These are phyloP conservation scores for Antheraea pernyi DNA, from an alignment of 1,140 invertebrate genomes.

Conservation along the genomic window DNA sequence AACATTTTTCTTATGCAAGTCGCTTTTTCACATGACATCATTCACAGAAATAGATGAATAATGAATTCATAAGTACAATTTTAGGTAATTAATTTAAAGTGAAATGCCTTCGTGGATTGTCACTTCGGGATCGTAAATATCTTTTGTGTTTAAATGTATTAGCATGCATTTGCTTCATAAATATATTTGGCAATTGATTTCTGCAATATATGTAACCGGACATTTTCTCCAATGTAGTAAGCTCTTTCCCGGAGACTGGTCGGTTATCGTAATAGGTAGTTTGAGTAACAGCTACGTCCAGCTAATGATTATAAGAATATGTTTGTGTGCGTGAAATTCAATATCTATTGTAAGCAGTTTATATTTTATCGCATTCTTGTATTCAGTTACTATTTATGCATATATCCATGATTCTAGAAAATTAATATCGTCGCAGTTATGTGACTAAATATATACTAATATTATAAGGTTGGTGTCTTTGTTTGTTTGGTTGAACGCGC, in stretches of 20 bases:
- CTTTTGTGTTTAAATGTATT: neutral
- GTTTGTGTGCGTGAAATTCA: slow-evolving; percentile 14
- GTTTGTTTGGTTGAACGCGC: too few relatives aligned
- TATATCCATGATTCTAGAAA: too few relatives aligned
- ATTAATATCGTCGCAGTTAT: too few relatives aligned
- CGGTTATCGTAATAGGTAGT: slow-evolving; percentile 24
- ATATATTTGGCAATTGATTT: slow-evolving; percentile 15
- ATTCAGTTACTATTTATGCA: too few relatives aligned
- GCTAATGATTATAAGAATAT: slow-evolving; percentile 9
- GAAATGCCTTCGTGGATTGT: neutral
- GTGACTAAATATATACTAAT: too few relatives aligned
- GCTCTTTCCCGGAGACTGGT: slow-evolving; percentile 37
- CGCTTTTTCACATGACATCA: too few relatives aligned
- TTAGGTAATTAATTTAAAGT: neutral
- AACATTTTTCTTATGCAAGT: neutral
- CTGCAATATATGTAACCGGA: slow-evolving; percentile 23
- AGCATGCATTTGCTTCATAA: neutral
- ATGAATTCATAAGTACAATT: too few relatives aligned
- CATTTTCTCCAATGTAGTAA: slow-evolving; percentile 33
- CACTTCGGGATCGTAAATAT: neutral
- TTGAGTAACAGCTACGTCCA: slow-evolving; percentile 26
- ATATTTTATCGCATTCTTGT: neutral
- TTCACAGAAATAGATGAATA: too few relatives aligned
- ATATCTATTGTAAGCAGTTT: slow-evolving; percentile 6
- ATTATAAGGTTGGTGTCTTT: too few relatives aligned